Evolutionary conservation across 2,113 vertebrate species (phyloP), one percentile per base, ranked within the genome.

Genomic region (Cebus imitator): DNA sequence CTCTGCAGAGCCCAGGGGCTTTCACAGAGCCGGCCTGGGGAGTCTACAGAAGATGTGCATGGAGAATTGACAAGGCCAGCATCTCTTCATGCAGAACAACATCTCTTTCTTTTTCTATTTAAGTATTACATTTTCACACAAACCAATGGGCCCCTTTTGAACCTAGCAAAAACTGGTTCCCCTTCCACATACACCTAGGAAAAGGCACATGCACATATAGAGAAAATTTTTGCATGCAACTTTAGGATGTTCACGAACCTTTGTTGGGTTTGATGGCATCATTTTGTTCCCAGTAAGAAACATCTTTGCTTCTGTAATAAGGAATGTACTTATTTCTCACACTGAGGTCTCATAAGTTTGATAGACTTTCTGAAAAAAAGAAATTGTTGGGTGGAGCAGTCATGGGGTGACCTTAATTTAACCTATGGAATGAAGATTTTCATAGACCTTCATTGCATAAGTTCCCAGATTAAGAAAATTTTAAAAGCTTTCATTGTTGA

Each of bases 401-500:
- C 13, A 43, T 18, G 55, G 27, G 18, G 20, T 73, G 43, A 23
- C 32, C n/a, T 52, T 52, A 52, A 17, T 52, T 52, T 52, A 52
- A 52, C 16, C 52, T 52, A 52, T 52, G 52, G 52, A 52, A 18
- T 55, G 32, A 52, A 40, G 13, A n/a, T 87, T n/a, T 58, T 83
- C 20, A 12, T 57, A 68, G 35, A 45, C 5, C 25, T 89, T 88
- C 13, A 84, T 79, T 52, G 40, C 45, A 45, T 5, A 72, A 21
- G 11, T 48, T 90, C 25, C 12, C 25, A 84, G 76, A 25, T 64
- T 79, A 84, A 87, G 45, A 48, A 87, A 3, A 12, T 86, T 64
- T 75, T 25, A 91, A 17, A 35, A 83, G 10, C 4, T n/a, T 91
- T 93, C 52, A 90, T 87, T 87, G 61, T 83, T 78, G 58, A 92